A percentile compares a stretch with the other conserved stretches of the same genome.
Conservation (phyloP, 1,140 invertebrate genomes). For the Ceratosolen fusciceps region DNA sequence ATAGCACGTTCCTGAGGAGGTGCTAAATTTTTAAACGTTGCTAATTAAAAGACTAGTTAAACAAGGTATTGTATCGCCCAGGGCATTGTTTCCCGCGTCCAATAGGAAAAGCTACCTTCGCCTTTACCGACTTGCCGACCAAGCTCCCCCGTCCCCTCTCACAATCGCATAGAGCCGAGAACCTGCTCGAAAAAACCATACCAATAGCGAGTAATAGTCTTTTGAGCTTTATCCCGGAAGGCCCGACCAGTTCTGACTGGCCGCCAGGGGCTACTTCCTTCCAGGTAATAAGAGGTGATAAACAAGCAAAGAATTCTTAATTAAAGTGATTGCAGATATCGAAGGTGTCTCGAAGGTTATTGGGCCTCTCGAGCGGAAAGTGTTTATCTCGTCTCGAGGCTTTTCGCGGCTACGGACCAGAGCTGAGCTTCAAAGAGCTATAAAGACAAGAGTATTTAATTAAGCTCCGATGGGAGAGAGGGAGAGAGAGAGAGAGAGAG, state of each 20-base stretch:
- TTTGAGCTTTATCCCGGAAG: not conserved
- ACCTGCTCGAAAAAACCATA: too few relatives aligned
- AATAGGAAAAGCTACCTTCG: constrained; percentile 1
- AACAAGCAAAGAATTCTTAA: too few relatives aligned
- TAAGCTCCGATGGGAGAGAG: too few relatives aligned
- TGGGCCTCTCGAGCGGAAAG: not conserved
- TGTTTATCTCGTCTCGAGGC: too few relatives aligned
- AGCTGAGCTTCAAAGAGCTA: constrained; percentile 2
- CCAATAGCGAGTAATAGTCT: too few relatives aligned
- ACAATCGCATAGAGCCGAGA: too few relatives aligned
- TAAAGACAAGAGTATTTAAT: constrained; percentile 45
- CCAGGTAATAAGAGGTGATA: too few relatives aligned
- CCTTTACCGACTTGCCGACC: constrained; percentile 9
- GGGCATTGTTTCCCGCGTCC: constrained; percentile 48
- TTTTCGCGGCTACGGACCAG: not conserved
- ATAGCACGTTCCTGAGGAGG: constrained; percentile 55
- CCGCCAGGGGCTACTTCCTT: not conserved
- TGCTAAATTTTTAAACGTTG: constrained; percentile 72
- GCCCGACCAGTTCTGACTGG: not conserved
- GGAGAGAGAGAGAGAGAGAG: too few relatives aligned
- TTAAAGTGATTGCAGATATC: too few relatives aligned
- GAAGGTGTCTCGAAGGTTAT: not conserved
- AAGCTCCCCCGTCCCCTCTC: not conserved
- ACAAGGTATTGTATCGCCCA: constrained; percentile 67
- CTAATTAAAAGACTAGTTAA: constrained; percentile 74